phyloP scores from a whole-genome alignment of 2,113 vertebrate genomes.

The Sapayoa aenigma region DNA sequence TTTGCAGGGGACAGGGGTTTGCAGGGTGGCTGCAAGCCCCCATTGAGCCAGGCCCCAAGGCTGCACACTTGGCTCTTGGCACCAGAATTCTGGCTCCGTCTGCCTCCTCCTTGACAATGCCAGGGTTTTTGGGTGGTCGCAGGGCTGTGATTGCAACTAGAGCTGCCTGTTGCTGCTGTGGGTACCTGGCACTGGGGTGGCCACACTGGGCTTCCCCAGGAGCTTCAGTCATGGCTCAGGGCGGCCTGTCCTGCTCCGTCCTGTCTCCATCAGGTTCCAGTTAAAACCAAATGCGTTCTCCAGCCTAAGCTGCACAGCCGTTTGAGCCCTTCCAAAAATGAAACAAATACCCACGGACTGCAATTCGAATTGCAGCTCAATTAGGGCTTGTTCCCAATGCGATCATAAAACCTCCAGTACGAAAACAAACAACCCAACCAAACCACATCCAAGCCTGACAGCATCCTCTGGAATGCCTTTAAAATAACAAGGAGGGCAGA shows the following conservation, averaged over 20 bases:
- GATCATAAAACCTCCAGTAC: conserved; percentile 64
- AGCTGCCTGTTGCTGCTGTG: background rate
- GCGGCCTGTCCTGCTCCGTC: background rate
- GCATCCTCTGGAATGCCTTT: conserved; percentile 64
- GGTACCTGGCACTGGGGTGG: background rate
- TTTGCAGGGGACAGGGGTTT: background rate
- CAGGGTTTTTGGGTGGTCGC: background rate
- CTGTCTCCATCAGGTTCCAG: conserved; percentile 48
- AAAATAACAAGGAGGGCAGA: conserved; percentile 37
- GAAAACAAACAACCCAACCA: conserved; percentile 64
- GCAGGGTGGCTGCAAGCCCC: background rate
- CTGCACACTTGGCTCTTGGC: background rate
- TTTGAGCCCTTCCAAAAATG: conserved; percentile 54
- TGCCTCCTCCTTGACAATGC: background rate
- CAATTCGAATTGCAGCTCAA: conserved; percentile 64
- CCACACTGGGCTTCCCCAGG: background rate
- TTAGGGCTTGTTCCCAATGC: conserved; percentile 61
- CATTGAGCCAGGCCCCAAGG: background rate
- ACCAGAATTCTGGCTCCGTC: background rate
- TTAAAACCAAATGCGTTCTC: conserved; percentile 37
- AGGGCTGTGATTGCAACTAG: background rate
- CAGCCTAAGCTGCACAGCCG: conserved; percentile 25
- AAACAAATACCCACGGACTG: conserved; percentile 62
- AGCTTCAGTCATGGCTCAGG: background rate
- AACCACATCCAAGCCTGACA: conserved; percentile 68